Percentiles rank a stretch among this genome's conserved stretches.
Evolutionary conservation across 2,113 vertebrate species (phyloP).

Genomic region (Equus przewalskii): DNA sequence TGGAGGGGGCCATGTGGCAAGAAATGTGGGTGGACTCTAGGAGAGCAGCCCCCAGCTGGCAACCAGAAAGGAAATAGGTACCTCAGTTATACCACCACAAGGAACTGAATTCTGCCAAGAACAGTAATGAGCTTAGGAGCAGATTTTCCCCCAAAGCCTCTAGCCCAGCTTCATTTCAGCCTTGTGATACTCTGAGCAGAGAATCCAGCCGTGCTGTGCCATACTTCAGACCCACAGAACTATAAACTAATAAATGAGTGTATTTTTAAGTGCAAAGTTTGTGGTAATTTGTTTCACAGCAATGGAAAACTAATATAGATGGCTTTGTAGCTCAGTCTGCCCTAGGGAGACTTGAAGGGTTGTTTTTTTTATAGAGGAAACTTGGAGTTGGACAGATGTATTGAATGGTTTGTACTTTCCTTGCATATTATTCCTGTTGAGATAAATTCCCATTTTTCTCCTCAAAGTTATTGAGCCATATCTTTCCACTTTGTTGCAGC

Average conservation of each 20-base stretch:
- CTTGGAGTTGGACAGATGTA: constrained; percentile 1
- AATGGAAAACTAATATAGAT: constrained; percentile 26
- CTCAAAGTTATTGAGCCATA: neutral
- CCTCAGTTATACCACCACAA: neutral
- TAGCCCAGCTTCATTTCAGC: neutral
- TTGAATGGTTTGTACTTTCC: neutral
- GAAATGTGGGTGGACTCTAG: neutral
- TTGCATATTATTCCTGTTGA: neutral
- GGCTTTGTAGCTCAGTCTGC: neutral
- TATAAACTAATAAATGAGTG: constrained; percentile 6
- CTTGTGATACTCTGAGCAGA: neutral
- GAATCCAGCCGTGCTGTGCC: neutral
- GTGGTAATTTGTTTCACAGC: constrained; percentile 6
- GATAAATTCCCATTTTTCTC: neutral
- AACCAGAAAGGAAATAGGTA: neutral
- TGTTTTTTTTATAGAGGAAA: neutral
- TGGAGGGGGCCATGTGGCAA: neutral
- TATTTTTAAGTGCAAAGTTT: constrained; percentile 1
- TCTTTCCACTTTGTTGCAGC: neutral
- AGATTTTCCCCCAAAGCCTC: neutral
- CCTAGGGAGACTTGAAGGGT: neutral
- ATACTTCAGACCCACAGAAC: neutral
- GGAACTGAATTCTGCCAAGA: constrained; percentile 4
- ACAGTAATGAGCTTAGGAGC: neutral
- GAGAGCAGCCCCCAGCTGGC: neutral